Evolutionary conservation across 1,140 invertebrate genomes (phyloP), one percentile per base, ranked within the genome.

Genomic region (Apis florea): DNA sequence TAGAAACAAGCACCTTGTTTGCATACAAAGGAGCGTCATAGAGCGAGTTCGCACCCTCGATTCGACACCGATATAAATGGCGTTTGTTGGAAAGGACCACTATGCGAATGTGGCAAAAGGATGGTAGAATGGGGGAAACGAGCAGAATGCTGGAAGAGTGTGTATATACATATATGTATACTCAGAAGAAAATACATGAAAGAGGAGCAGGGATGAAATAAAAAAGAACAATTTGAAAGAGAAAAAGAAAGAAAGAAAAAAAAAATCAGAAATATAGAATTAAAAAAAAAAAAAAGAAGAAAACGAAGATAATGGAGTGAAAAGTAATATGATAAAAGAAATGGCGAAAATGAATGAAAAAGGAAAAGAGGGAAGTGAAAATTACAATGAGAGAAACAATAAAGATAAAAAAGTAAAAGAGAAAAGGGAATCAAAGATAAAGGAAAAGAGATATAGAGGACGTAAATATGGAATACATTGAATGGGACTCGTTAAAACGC

Each of bases 1-100:
- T 90, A 89, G 87, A 90, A 90, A 87, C 88, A 83, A 86, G 84
- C 82, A 79, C 79, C 90, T 88, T 82, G 88, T 90, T 91, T 91
- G 88, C 90, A 90, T 91, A 90, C 68, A 76, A 75, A 61, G 78
- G 63, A 81, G 81, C 78, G 71, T 75, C 66, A 76, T 73, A 72
- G 61, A 70, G 78, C 58, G 59, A 82, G 72, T 80, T 76, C 86
- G 67, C 79, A 71, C 85, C 86, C 83, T 85, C 80, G 87, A 79
- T 84, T 82, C 66, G 6, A 17, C 31, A 47, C 64, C 82, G 71
- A 88, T 88, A 88, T 79, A 71, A 88, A 87, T 82, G 80, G 74
- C 73, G 47, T 53, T 68, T 58, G 40, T 24, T 26, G 67, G 24
- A 51, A 59, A 59, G 68, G n/a, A 80, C 49, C 13, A 59, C 10